These are phyloP conservation scores for Hydropotes inermis DNA, from an alignment of 2,113 vertebrate species.

Conservation along the genomic window DNA sequence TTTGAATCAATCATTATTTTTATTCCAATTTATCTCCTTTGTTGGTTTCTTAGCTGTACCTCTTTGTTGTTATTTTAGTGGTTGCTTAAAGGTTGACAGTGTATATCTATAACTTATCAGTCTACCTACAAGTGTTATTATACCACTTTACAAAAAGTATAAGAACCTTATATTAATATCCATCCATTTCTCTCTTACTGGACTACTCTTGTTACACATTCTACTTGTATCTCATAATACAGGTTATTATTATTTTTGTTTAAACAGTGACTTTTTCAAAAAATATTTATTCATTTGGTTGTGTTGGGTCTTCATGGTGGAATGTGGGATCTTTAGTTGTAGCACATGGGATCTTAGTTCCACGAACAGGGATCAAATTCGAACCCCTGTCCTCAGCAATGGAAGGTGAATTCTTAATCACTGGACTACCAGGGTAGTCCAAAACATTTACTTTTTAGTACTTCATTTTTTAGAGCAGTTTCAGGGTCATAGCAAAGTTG, in stretches of 20 bases:
- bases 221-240: neutral
- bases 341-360: neutral
- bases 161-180: neutral
- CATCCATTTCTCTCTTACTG: neutral
- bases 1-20: neutral
- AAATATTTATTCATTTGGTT: neutral
- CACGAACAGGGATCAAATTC: neutral
- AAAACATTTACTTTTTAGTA: neutral
- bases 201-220: neutral
- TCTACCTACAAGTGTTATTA: neutral
- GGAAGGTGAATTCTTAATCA: neutral
- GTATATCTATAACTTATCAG: neutral
- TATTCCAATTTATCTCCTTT: neutral
- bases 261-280: neutral
- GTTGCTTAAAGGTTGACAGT: neutral
- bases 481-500: neutral
- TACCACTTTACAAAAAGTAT: neutral
- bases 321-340: neutral
- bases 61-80: neutral
- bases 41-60: neutral
- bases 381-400: neutral
- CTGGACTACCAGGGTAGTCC: neutral
- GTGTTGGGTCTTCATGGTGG: neutral
- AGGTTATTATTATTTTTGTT: neutral
- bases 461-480: neutral